phyloP scores from a whole-genome alignment of 92 coral and sea anemone genomes.

The Zoanthus sociatus region DNA sequence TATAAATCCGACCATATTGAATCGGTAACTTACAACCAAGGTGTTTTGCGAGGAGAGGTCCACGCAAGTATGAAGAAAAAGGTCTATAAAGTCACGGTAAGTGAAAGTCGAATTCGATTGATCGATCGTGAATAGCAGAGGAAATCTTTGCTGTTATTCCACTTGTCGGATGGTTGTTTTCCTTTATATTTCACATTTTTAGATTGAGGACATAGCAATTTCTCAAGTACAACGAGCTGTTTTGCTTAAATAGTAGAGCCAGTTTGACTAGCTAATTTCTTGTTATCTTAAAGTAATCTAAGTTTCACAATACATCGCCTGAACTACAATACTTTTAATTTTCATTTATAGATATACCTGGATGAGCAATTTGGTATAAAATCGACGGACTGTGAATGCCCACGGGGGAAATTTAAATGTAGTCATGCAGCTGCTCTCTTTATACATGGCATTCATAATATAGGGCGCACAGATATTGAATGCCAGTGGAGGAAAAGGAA shows the following conservation, averaged over 20 bases:
- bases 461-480: constrained; percentile 5
- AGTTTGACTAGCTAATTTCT: background rate
- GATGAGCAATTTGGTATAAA: constrained; percentile 3
- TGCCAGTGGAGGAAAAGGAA: constrained; percentile 1
- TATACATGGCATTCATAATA: constrained; percentile 8
- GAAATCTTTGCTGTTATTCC: background rate
- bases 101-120: background rate
- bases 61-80: background rate
- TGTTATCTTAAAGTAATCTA: background rate
- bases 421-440: constrained; percentile 22
- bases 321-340: background rate
- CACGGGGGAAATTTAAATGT: constrained; percentile 13
- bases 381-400: constrained; percentile 23
- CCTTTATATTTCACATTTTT: background rate
- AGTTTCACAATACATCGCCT: background rate
- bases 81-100: background rate
- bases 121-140: too few species aligned
- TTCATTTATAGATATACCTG: background rate
- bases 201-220: too few species aligned
- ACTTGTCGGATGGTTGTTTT: background rate
- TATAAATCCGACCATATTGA: constrained; percentile 11
- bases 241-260: too few species aligned
- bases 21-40: background rate
- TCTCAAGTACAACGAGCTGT: too few species aligned
- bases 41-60: background rate